These are phyloP conservation scores for Macquaria ambigua DNA, from an alignment of 2,113 vertebrate species.

Conservation along the genomic window DNA sequence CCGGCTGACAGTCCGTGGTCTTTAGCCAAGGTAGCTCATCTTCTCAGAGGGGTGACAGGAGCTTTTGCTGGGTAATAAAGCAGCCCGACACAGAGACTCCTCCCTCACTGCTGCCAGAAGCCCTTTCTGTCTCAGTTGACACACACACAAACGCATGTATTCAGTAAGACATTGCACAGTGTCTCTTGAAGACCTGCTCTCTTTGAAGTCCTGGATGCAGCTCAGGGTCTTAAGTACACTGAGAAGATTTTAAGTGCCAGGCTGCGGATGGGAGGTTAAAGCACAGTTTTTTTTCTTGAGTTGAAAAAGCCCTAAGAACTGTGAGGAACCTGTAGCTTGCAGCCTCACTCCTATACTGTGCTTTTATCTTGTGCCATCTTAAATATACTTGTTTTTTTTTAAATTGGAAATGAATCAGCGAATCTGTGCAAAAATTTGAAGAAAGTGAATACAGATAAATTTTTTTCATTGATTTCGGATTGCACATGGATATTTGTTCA, in stretches of 20 bases:
- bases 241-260: conserved; percentile 35
- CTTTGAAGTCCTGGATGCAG: conserved; percentile 45
- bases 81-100: conserved; percentile 9
- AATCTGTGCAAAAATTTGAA: too few species aligned
- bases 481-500: background rate
- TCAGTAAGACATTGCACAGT: conserved; percentile 13
- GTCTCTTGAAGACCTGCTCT: conserved; percentile 26
- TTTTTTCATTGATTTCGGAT: background rate
- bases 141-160: conserved; percentile 16
- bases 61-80: conserved; percentile 57
- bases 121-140: conserved; percentile 13
- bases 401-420: background rate
- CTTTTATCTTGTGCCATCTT: background rate
- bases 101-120: conserved; percentile 37
- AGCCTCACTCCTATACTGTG: background rate
- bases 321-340: conserved; percentile 1
- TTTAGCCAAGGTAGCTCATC: conserved; percentile 30
- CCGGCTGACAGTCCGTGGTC: background rate
- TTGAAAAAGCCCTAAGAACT: conserved; percentile 26
- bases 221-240: conserved; percentile 24
- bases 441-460: background rate
- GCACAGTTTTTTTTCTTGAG: background rate
- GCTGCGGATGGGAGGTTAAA: conserved; percentile 32
- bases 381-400: background rate
- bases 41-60: conserved; percentile 50